Conservation (phyloP, 2,888 invertebrate genomes). For the Agrilus cyanescens region DNA sequence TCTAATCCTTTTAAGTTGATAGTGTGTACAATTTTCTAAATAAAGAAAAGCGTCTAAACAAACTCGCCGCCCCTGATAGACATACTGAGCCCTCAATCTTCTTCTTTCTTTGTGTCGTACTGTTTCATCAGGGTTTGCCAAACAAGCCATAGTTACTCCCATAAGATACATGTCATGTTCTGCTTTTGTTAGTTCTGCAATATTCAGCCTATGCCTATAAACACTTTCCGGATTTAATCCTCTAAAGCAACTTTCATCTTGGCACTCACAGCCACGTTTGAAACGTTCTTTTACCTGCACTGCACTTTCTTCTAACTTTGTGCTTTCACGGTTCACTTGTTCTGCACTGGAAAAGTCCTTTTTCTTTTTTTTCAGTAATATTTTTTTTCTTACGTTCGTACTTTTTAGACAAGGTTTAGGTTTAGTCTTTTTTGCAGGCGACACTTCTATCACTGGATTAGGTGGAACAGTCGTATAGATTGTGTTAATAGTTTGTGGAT, state of each 20-base stretch:
- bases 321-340: slow-evolving; percentile 40
- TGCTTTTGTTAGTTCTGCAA: slow-evolving; percentile 67
- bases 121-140: slow-evolving; percentile 62
- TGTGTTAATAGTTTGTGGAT: slow-evolving; percentile 26
- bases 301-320: slow-evolving; percentile 59
- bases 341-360: slow-evolving; percentile 35
- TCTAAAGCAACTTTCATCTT: slow-evolving; percentile 61
- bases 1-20: slow-evolving; percentile 63
- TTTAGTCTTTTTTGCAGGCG: slow-evolving; percentile 18
- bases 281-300: slow-evolving; percentile 57
- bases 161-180: slow-evolving; percentile 77
- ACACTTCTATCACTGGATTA: slow-evolving; percentile 18
- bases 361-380: slow-evolving; percentile 42
- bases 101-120: slow-evolving; percentile 60
- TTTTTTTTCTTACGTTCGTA: slow-evolving; percentile 27
- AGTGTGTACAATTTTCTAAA: slow-evolving; percentile 68
- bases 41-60: slow-evolving; percentile 69
- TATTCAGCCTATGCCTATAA: slow-evolving; percentile 63
- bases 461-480: slow-evolving; percentile 24
- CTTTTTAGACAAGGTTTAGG: slow-evolving; percentile 38
- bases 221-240: slow-evolving; percentile 65
- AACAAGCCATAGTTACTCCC: slow-evolving; percentile 74
- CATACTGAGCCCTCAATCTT: slow-evolving; percentile 61
- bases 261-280: slow-evolving; percentile 63
- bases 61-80: slow-evolving; percentile 65